phyloP scores from a whole-genome alignment of 2,888 invertebrate species.

The Tenodera sinensis region DNA sequence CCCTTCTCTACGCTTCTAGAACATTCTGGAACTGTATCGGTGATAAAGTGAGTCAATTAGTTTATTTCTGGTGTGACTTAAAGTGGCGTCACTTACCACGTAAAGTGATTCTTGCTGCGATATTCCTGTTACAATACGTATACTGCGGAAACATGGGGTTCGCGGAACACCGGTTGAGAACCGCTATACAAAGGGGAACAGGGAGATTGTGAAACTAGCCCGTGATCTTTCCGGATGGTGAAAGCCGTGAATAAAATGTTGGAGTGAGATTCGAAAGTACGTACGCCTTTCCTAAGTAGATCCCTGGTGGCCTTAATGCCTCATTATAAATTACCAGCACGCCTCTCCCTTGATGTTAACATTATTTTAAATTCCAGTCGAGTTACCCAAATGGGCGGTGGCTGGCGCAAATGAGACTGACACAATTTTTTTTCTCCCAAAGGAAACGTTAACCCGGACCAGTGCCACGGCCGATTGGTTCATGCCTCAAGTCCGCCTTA shows the following conservation, averaged over 20 bases:
- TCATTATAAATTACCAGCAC: neutral
- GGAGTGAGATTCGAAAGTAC: neutral
- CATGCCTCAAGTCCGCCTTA: neutral
- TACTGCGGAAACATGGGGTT: too few species aligned
- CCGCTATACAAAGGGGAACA: too few species aligned
- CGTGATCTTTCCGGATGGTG: neutral
- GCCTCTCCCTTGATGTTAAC: neutral
- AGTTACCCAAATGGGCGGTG: neutral
- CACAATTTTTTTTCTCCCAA: neutral
- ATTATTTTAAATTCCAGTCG: neutral
- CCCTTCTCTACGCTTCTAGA: too few species aligned
- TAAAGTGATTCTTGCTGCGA: too few species aligned
- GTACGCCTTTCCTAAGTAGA: neutral
- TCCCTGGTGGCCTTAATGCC: neutral
- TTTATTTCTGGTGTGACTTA: too few species aligned
- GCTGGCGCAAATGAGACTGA: neutral
- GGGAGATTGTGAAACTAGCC: too few species aligned
- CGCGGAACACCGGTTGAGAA: too few species aligned
- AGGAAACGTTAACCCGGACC: neutral
- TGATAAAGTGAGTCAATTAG: too few species aligned
- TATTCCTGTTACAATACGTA: too few species aligned
- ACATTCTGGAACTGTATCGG: too few species aligned
- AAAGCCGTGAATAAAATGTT: neutral
- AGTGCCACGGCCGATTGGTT: neutral
- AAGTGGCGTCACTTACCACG: too few species aligned